A percentile compares a stretch with the other conserved stretches of the same genome.
phyloP scores from a whole-genome alignment of 2,888 invertebrate species.

The Pyrochroa serraticornis region DNA sequence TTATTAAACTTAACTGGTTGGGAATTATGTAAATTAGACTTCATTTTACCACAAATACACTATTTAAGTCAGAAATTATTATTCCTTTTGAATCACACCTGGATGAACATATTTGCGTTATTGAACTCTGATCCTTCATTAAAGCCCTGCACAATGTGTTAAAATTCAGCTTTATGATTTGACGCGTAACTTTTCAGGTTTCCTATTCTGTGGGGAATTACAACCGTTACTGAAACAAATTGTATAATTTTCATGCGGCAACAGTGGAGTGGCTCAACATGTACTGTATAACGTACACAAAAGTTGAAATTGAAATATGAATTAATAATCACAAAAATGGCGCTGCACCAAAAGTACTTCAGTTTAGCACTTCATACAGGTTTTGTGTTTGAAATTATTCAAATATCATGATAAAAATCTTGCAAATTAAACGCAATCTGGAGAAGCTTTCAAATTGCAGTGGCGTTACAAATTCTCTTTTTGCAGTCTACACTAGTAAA shows the following conservation, averaged over 20 bases:
- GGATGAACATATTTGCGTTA: too few species aligned
- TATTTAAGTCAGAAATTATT: too few species aligned
- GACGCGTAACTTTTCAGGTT: conserved; percentile 22
- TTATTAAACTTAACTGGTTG: too few species aligned
- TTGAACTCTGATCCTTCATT: not conserved
- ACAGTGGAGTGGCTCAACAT: conserved; percentile 17
- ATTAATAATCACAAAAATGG: conserved; percentile 32
- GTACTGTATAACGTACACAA: conserved; percentile 10
- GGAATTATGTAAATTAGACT: too few species aligned
- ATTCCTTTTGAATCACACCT: too few species aligned
- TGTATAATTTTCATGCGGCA: conserved; percentile 23
- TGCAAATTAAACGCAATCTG: too few species aligned
- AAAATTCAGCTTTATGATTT: conserved; percentile 17
- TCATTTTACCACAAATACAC: too few species aligned
- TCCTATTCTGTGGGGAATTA: conserved; percentile 22
- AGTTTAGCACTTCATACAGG: too few species aligned
- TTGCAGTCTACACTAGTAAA: too few species aligned
- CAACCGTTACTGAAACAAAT: conserved; percentile 19
- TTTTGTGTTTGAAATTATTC: not conserved
- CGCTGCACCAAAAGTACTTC: too few species aligned
- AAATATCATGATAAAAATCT: not conserved
- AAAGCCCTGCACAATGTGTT: conserved; percentile 2
- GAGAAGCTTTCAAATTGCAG: too few species aligned
- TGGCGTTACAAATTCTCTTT: too few species aligned
- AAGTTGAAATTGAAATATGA: conserved; percentile 35